phyloP scores from a whole-genome alignment of 2,888 invertebrate genomes.

The Fabriciana adippe region DNA sequence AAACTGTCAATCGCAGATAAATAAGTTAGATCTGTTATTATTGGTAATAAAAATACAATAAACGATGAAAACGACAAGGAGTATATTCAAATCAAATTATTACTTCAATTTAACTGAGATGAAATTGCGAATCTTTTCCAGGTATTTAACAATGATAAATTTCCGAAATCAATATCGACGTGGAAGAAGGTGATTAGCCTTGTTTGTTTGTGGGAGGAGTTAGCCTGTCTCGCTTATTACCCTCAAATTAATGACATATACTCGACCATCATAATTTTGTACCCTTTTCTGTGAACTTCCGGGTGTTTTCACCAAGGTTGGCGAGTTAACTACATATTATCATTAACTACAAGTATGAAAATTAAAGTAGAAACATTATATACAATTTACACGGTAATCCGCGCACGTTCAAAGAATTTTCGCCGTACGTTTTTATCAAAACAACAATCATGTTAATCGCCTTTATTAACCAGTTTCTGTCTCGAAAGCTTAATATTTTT shows the following conservation, averaged over 20 bases:
- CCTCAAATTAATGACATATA: conserved; percentile 29
- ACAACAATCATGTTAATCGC: conserved; percentile 29
- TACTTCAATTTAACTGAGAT: too few species aligned
- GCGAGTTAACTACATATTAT: conserved; percentile 20
- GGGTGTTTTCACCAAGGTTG: conserved; percentile 29
- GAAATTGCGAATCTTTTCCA: neutral
- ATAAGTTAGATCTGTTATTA: neutral
- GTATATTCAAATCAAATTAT: neutral
- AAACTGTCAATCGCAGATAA: neutral
- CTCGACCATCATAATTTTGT: conserved; percentile 17
- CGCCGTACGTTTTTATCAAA: conserved; percentile 27
- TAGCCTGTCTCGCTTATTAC: conserved; percentile 32
- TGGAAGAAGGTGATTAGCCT: conserved; percentile 34
- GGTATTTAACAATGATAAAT: conserved; percentile 8
- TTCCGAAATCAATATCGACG: conserved; percentile 22
- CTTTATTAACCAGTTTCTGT: conserved; percentile 27
- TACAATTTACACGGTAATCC: conserved; percentile 26
- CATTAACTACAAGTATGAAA: conserved; percentile 16
- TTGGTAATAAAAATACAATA: neutral
- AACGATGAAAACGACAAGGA: neutral
- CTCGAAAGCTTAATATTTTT: neutral
- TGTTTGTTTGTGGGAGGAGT: conserved; percentile 33
- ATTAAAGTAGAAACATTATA: conserved; percentile 26
- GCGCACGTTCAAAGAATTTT: conserved; percentile 18
- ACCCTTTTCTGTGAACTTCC: conserved; percentile 24